Evolutionary conservation across 2,113 vertebrate species (phyloP).

Genomic region (Brachypteracias leptosomus): DNA sequence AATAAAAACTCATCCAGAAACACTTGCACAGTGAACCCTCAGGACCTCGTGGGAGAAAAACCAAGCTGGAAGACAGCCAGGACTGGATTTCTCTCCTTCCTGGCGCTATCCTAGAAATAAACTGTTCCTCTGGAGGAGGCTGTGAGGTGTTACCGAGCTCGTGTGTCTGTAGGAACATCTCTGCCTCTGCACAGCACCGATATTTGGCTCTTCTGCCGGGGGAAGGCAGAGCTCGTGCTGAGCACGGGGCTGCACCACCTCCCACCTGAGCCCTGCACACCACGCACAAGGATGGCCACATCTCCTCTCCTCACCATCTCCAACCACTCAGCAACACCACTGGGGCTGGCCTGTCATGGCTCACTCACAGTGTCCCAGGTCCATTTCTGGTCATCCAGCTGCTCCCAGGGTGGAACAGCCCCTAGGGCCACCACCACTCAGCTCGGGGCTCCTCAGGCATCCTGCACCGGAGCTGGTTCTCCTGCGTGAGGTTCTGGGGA

Average conservation of each 20-base stretch:
- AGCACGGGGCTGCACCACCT: not conserved
- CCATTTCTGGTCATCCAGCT: not conserved
- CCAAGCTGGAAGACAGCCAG: not conserved
- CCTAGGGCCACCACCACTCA: not conserved
- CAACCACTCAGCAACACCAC: not conserved
- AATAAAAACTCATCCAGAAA: not conserved
- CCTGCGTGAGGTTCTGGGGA: not conserved
- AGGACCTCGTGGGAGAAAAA: not conserved
- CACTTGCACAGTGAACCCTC: not conserved
- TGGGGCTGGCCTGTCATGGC: not conserved
- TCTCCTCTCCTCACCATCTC: not conserved
- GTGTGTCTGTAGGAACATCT: not conserved
- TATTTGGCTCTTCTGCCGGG: not conserved
- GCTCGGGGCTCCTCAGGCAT: not conserved
- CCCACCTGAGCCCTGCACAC: not conserved
- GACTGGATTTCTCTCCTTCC: not conserved
- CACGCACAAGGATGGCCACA: fast-evolving
- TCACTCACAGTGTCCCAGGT: not conserved
- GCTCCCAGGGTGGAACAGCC: not conserved
- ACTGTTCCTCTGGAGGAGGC: not conserved
- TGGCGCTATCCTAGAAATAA: not conserved
- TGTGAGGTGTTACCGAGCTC: not conserved
- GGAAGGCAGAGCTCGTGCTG: not conserved
- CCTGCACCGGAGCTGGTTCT: not conserved
- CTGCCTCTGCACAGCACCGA: not conserved